A percentile compares a stretch with the other conserved stretches of the same genome.
Conservation (phyloP, 2,888 invertebrate genomes). For the Anoplius nigerrimus region DNA sequence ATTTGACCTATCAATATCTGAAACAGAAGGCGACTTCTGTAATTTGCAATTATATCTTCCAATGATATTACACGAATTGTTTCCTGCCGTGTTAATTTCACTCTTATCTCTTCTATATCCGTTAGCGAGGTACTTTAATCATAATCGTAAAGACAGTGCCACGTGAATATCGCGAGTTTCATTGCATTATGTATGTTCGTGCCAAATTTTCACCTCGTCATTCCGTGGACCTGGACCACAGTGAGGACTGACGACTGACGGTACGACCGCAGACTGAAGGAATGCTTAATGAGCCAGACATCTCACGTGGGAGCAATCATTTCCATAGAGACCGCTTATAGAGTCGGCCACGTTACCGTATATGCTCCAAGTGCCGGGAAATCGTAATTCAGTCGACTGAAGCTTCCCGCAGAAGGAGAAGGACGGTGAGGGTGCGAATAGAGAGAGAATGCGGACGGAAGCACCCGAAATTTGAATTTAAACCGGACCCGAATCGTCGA, state of each 20-base stretch:
- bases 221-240: neutral
- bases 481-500: constrained; percentile 52
- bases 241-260: constrained; percentile 6
- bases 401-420: constrained; percentile 26
- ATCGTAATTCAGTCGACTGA: constrained; percentile 50
- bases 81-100: too few species aligned
- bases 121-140: too few species aligned
- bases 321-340: constrained; percentile 60
- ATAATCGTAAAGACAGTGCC: neutral
- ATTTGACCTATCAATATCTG: too few species aligned
- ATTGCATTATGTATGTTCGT: neutral
- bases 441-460: neutral
- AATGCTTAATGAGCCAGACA: constrained; percentile 70
- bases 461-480: constrained; percentile 57
- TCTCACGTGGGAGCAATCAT: constrained; percentile 66
- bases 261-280: constrained; percentile 66
- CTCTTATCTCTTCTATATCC: too few species aligned
- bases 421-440: too few species aligned
- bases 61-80: too few species aligned
- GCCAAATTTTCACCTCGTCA: neutral
- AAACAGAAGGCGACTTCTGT: too few species aligned
- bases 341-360: constrained; percentile 26
- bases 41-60: too few species aligned
- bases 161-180: neutral
- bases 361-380: constrained; percentile 20